phyloP scores from a whole-genome alignment of 2,888 invertebrate species.

The Priapulus caudatus region DNA sequence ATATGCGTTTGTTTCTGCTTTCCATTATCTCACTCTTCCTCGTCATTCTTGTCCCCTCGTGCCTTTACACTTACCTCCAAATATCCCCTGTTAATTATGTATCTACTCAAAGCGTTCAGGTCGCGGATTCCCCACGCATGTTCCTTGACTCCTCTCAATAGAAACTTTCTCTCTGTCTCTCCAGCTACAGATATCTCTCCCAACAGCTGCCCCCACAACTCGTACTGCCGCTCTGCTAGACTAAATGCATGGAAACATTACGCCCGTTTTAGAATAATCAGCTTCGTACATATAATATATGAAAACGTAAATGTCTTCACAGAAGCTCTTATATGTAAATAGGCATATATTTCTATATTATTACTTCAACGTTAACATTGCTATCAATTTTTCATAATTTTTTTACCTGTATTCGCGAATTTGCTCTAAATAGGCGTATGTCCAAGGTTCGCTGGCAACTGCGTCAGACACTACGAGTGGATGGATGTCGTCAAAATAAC shows the following conservation, averaged over 20 bases:
- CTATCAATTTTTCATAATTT: slow-evolving; percentile 20
- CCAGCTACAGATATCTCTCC: slow-evolving; percentile 29
- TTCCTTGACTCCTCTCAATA: neutral
- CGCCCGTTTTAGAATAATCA: too few species aligned
- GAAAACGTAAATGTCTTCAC: too few species aligned
- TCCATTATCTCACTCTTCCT: too few species aligned
- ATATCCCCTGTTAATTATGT: slow-evolving; percentile 29
- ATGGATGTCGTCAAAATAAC: slow-evolving; percentile 30
- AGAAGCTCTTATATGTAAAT: too few species aligned
- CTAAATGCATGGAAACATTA: too few species aligned
- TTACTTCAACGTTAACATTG: neutral
- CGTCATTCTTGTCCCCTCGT: too few species aligned
- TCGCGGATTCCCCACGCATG: slow-evolving; percentile 25
- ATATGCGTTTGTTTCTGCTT: too few species aligned
- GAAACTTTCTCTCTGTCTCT: slow-evolving; percentile 9
- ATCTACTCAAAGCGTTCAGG: slow-evolving; percentile 32
- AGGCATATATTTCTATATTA: too few species aligned
- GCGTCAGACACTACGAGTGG: slow-evolving; percentile 26
- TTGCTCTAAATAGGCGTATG: slow-evolving; percentile 25
- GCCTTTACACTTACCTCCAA: slow-evolving; percentile 26
- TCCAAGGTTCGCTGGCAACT: slow-evolving; percentile 33
- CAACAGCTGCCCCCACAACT: slow-evolving; percentile 33
- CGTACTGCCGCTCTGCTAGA: too few species aligned
- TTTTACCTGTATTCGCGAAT: slow-evolving; percentile 14
- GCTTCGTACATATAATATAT: too few species aligned